Base-by-base conservation (phyloP, 2,797 vertebrate species). In the Denticeps clupeoides region DNA sequence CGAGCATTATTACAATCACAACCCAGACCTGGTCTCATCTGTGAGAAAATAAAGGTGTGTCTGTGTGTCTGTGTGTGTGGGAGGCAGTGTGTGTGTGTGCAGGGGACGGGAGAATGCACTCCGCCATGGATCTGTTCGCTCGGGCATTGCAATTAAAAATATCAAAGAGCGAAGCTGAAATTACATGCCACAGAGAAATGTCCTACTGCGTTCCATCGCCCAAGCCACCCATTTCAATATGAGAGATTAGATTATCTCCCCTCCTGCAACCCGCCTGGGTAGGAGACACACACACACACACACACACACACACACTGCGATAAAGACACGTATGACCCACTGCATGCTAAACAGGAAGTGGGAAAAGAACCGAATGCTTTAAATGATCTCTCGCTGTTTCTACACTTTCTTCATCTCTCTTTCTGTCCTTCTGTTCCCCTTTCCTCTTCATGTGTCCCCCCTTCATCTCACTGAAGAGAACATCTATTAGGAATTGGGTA, bases 221-320 rank as follows among this genome's bases (percentile, higher is more conserved):
- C 50, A 35, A 59, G 47, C 49, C 51, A 51, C 56, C 44, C 51
- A 53, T 55, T 47, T 55, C 37, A 52, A 43, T 60, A 29, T 52
- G 42, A 52, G 43, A 41, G 33, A 60, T 63, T 60, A 38, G 51
- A 60, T 60, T 53, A 60, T 60, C 41, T 55, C 22, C 10, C 37
- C 32, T 53, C 54, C 55, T 49, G 47, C 56, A 56, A 50, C 43
- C 29, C 45, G 49, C 35, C 49, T 42, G 45, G 29, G 22, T 52
- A 45, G 46, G 13, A 41, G 49, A 56, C 25, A 52, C 29, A 41
- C 45, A 45, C 49, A 19, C 29, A 37, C 21, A 16, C 38, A 5
- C 32, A 15, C 15, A n/a, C n/a, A n/a, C n/a, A n/a, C n/a, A 37
- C 18, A 18, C 33, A 37, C 15, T 37, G 18, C 33, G 37, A 33